phyloP scores from a whole-genome alignment of 2,797 vertebrate genomes.

The Gadopsis marmoratus region DNA sequence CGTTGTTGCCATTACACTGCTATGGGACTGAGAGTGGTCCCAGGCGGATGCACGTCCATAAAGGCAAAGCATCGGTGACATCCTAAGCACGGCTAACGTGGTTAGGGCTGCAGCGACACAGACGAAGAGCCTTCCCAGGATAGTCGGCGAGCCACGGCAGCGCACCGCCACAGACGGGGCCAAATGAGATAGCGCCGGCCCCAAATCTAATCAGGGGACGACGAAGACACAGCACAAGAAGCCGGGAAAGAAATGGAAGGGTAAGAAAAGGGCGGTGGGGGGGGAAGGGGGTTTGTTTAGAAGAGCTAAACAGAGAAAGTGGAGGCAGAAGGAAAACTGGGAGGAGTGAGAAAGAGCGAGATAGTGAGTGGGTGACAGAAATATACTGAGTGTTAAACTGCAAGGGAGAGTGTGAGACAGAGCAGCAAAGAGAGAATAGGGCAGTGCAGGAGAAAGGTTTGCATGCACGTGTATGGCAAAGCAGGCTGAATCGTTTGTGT shows the following conservation, averaged over 20 bases:
- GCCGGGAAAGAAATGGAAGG: slow-evolving; percentile 45
- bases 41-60: slow-evolving; percentile 61
- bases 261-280: neutral
- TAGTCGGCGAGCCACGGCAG: slow-evolving; percentile 52
- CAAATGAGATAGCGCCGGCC: slow-evolving; percentile 78
- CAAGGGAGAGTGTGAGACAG: slow-evolving; percentile 53
- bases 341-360: slow-evolving; percentile 43
- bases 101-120: slow-evolving; percentile 69
- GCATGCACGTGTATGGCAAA: slow-evolving; percentile 47
- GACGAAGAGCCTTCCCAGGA: slow-evolving; percentile 69
- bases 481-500: slow-evolving; percentile 70
- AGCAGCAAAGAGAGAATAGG: slow-evolving; percentile 51
- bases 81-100: slow-evolving; percentile 76
- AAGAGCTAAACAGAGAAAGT: slow-evolving; percentile 59
- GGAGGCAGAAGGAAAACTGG: slow-evolving; percentile 25
- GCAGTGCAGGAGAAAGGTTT: slow-evolving; percentile 36
- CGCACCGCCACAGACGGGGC: slow-evolving; percentile 53
- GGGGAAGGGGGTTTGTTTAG: slow-evolving; percentile 12
- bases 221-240: slow-evolving; percentile 57
- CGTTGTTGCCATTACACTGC: slow-evolving; percentile 61
- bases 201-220: slow-evolving; percentile 80
- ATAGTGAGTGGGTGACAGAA: slow-evolving; percentile 66
- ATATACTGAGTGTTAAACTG: slow-evolving; percentile 69
- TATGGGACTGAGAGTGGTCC: slow-evolving; percentile 54
- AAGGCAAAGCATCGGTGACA: slow-evolving; percentile 73